Evolutionary conservation across 2,797 vertebrate genomes (phyloP).

Genomic region (Falco naumanni): DNA sequence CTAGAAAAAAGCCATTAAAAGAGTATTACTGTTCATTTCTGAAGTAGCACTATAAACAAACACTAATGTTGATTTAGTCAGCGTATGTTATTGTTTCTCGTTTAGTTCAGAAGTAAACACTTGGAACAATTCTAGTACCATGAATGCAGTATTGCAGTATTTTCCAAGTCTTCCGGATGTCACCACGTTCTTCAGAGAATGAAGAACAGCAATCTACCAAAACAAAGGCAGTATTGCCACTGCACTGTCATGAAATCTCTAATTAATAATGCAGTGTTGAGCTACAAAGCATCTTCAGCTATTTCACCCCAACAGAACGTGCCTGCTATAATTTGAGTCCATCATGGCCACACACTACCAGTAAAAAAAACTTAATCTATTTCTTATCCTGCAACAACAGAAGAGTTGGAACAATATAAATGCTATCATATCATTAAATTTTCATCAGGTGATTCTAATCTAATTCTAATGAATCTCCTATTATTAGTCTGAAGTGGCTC

Average conservation of each 20-base stretch:
- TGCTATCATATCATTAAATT: not conserved
- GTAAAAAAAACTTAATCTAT: not conserved
- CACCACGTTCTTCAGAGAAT: not conserved
- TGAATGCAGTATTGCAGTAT: not conserved
- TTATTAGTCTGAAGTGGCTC: not conserved
- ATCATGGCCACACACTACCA: not conserved
- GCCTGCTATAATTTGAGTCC: not conserved
- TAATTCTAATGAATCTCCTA: constrained; percentile 6
- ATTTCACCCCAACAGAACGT: not conserved
- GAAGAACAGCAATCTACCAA: not conserved
- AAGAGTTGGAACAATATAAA: not conserved
- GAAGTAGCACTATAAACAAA: constrained; percentile 28
- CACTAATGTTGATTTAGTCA: not conserved
- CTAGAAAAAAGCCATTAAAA: not conserved
- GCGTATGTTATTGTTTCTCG: constrained; percentile 17
- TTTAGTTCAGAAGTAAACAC: constrained; percentile 45
- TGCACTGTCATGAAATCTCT: not conserved
- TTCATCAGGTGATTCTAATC: constrained; percentile 17
- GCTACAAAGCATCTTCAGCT: not conserved
- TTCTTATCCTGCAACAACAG: not conserved
- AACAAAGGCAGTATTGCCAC: constrained; percentile 37
- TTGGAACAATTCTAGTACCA: constrained; percentile 35
- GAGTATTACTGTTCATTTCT: not conserved
- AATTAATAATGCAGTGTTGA: not conserved
- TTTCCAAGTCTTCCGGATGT: constrained; percentile 38